Conservation (phyloP, 2,113 vertebrate species). For the Nycticebus coucang region DNA sequence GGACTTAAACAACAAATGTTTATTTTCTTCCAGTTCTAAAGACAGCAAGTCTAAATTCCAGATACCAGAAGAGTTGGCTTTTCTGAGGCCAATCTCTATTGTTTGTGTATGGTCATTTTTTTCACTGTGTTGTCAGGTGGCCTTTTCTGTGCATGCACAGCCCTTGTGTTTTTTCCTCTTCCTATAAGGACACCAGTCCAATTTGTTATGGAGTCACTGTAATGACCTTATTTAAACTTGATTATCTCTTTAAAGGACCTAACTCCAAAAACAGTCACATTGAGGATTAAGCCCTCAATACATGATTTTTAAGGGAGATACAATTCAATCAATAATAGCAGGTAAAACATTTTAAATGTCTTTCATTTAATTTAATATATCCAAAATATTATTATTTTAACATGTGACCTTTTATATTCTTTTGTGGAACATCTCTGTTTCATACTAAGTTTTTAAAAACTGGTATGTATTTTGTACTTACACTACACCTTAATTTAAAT, state of each 20-base stretch:
- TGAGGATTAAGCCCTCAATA: background rate
- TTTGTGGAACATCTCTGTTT: background rate
- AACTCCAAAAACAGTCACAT: background rate
- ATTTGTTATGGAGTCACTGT: background rate
- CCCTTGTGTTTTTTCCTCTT: background rate
- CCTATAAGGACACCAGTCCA: background rate
- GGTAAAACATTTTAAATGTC: background rate
- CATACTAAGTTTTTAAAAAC: background rate
- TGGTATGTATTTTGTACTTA: background rate
- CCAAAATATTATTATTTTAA: conserved; percentile 1
- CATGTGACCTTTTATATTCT: background rate
- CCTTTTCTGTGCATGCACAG: background rate
- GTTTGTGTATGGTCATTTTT: background rate
- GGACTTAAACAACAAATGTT: background rate
- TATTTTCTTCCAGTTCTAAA: background rate
- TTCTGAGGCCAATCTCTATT: background rate
- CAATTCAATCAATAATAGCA: background rate
- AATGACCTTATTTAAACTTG: background rate
- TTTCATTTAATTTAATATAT: background rate
- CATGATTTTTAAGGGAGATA: background rate
- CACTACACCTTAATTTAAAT: background rate
- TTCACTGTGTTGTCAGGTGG: background rate
- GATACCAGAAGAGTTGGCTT: background rate
- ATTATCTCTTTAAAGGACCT: background rate
- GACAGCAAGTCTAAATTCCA: background rate